A percentile compares a stretch with the other conserved stretches of the same genome.
Evolutionary conservation across 2,797 vertebrate species (phyloP).

Genomic region (Oryzias sinensis): DNA sequence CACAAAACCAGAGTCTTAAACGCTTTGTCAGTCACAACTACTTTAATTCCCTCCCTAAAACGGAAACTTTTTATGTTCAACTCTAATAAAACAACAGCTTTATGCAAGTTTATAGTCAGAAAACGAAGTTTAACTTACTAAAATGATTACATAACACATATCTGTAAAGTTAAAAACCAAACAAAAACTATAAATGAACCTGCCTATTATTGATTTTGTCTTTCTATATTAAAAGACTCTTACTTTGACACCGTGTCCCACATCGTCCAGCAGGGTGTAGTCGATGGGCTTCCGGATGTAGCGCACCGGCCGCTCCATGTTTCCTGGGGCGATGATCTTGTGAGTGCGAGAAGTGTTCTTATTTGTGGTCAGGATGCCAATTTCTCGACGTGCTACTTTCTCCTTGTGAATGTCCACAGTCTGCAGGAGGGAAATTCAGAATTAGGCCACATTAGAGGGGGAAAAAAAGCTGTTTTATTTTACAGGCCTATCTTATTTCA

Average conservation of each 20-base stretch:
- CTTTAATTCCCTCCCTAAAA: too few species aligned
- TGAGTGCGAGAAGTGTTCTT: constrained; percentile 99
- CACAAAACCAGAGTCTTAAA: constrained; percentile 3
- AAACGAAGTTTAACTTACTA: too few species aligned
- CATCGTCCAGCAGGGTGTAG: constrained; percentile 97
- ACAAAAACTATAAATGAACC: too few species aligned
- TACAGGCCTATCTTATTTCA: too few species aligned
- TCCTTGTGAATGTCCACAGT: constrained; percentile 99
- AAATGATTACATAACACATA: too few species aligned
- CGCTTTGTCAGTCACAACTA: neutral
- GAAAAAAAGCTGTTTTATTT: neutral
- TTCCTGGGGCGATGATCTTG: constrained; percentile 98
- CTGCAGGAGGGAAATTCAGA: constrained; percentile 67
- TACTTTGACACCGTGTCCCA: constrained; percentile 98
- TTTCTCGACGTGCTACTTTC: constrained; percentile 97
- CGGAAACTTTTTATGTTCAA: too few species aligned
- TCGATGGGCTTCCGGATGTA: constrained; percentile 99
- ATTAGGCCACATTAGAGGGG: neutral
- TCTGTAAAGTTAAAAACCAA: too few species aligned
- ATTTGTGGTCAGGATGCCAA: constrained; percentile 98
- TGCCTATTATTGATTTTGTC: too few species aligned
- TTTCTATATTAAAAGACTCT: constrained; percentile 32
- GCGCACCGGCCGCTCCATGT: constrained; percentile 97
- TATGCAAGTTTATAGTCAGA: too few species aligned
- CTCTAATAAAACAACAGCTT: too few species aligned